A percentile compares a stretch with the other conserved stretches of the same genome.
phyloP scores from a whole-genome alignment of 2,888 invertebrate genomes.

The Empis livida region DNA sequence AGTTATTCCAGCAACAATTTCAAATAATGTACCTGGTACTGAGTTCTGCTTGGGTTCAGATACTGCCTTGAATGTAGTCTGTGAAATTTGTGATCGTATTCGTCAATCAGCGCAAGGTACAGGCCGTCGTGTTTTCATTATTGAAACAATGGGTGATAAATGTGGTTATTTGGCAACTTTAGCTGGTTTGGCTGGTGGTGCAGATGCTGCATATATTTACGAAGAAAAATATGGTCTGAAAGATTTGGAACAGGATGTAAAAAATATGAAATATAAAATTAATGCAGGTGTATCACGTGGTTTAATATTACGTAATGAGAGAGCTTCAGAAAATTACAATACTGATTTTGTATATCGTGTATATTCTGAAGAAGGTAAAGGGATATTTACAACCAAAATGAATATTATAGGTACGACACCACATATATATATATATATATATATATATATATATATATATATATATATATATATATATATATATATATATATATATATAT shows the following conservation, averaged over 20 bases:
- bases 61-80: conserved; percentile 92
- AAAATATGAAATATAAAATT: conserved; percentile 88
- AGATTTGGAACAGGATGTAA: conserved; percentile 73
- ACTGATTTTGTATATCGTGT: conserved; percentile 87
- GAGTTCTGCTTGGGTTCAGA: conserved; percentile 91
- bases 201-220: conserved; percentile 93
- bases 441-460: no score
- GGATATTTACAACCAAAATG: conserved; percentile 78
- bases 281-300: conserved; percentile 82
- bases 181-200: conserved; percentile 86
- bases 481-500: no score
- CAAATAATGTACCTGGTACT: conserved; percentile 94
- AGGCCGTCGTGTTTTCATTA: conserved; percentile 83
- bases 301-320: conserved; percentile 80
- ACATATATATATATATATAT: background rate
- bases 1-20: conserved; percentile 87
- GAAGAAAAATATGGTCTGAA: conserved; percentile 84
- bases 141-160: conserved; percentile 95
- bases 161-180: conserved; percentile 92
- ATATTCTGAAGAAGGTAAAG: conserved; percentile 88
- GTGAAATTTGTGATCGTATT: conserved; percentile 85
- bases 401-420: conserved; percentile 57
- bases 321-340: conserved; percentile 82
- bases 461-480: no score
- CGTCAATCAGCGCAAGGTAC: conserved; percentile 95